phyloP scores from a whole-genome alignment of 2,888 invertebrate species.

The Conomelus anceps region DNA sequence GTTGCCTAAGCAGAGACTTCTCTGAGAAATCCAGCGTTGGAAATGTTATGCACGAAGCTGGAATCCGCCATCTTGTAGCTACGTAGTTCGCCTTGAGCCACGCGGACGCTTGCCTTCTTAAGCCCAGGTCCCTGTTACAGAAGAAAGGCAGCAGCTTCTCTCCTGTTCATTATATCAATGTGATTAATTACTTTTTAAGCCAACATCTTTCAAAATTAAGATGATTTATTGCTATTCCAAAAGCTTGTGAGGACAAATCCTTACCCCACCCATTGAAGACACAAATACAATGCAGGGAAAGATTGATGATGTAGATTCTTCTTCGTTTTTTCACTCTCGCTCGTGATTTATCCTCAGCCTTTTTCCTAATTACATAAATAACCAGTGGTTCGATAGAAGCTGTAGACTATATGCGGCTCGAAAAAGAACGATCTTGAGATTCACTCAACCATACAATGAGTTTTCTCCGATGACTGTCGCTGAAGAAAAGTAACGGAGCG shows the following conservation, averaged over 20 bases:
- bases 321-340: background rate
- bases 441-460: background rate
- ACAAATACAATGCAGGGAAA: constrained; percentile 2
- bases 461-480: background rate
- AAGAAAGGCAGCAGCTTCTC: background rate
- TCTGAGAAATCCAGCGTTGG: background rate
- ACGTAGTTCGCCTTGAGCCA: background rate
- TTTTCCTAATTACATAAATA: background rate
- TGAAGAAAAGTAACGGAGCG: background rate
- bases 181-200: constrained; percentile 14
- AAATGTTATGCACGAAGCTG: constrained; percentile 4
- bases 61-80: background rate
- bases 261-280: constrained; percentile 1
- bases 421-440: background rate
- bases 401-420: too few species aligned
- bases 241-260: constrained; percentile 9
- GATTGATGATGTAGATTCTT: constrained; percentile 1
- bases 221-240: constrained; percentile 3
- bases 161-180: constrained; percentile 7
- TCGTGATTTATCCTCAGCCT: background rate
- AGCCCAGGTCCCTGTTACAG: background rate
- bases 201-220: constrained; percentile 8
- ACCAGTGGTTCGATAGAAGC: background rate
- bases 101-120: background rate
- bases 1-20: background rate